A percentile compares a stretch with the other conserved stretches of the same genome.
These are phyloP conservation scores for Malacoraja senta DNA, from an alignment of 2,797 vertebrate species.

Conservation along the genomic window DNA sequence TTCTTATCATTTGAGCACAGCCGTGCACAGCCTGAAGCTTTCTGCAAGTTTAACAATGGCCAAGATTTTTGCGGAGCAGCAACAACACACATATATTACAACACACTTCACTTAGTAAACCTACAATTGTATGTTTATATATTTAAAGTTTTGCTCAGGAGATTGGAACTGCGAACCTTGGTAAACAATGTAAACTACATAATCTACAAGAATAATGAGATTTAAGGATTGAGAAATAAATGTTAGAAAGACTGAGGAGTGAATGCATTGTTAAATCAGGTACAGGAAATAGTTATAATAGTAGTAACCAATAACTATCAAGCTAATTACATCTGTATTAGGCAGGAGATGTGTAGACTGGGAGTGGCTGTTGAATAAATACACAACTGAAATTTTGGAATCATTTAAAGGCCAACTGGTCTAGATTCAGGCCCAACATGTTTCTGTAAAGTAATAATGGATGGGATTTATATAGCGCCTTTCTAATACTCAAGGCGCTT, in stretches of 20 bases:
- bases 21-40: not conserved
- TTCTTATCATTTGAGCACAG: not conserved
- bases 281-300: not conserved
- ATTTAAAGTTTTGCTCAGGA: not conserved
- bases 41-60: not conserved
- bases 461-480: too few relatives aligned
- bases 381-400: too few relatives aligned
- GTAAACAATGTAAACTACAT: not conserved
- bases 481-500: too few relatives aligned
- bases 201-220: not conserved
- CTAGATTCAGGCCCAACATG: too few relatives aligned
- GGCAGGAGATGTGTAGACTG: too few relatives aligned
- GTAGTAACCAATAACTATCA: too few relatives aligned
- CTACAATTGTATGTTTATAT: not conserved
- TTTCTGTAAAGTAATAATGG: too few relatives aligned
- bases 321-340: too few relatives aligned
- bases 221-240: not conserved
- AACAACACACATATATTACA: not conserved
- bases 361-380: too few relatives aligned
- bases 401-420: too few relatives aligned
- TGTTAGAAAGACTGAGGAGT: too few relatives aligned
- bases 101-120: not conserved
- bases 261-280: not conserved
- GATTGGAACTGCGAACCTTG: not conserved
- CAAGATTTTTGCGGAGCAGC: not conserved